Evolutionary conservation across 2,797 vertebrate species (phyloP), one percentile per base, ranked within the genome.

Genomic region (Tenualosa ilisha): DNA sequence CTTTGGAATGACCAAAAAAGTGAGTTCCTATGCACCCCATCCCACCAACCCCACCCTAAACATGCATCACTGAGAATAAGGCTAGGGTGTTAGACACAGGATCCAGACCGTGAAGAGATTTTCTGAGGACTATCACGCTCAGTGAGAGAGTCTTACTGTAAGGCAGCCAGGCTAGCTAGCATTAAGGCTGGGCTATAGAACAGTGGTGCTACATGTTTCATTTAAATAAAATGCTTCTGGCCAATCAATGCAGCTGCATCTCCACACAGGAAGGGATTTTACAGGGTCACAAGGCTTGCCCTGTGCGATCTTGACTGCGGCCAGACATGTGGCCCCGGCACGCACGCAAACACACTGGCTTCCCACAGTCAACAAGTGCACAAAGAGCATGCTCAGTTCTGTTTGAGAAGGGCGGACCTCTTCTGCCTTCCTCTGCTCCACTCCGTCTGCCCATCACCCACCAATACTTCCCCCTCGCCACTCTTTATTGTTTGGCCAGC

Each of bases 401-500:
- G 81, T 87, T 86, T 84, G 83, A 86, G 53, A 86, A 85, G 85
- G 86, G 86, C 83, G 83, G 72, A 85, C 65, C 83, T 83, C 46
- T 63, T 37, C 75, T 59, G 50, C 56, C 43, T 82, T 54, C n/a
- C 40, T 82, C 20, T 8, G 24, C 26, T n/a, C 82, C 82, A 24
- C 51, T 56, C 83, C 61, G 24, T 84, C 40, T 12, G 26, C 24
- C 43, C 61, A 75, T 46, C 20, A 53, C 46, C 20, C 49, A n/a
- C 43, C 31, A 54, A 56, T 22, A 40, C 12, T 56, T 26, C 54
- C 54, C 83, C 26, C 81, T 56, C 82, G 51, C 87, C 75, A n/a
- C 84, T 54, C 81, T 81, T 83, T 82, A 88, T 89, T 89, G 86
- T 90, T 88, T 40, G 51, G 84, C 86, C 86, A 37, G 40, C 86